phyloP scores from a whole-genome alignment of 1,140 invertebrate genomes.

The Sipha flava region DNA sequence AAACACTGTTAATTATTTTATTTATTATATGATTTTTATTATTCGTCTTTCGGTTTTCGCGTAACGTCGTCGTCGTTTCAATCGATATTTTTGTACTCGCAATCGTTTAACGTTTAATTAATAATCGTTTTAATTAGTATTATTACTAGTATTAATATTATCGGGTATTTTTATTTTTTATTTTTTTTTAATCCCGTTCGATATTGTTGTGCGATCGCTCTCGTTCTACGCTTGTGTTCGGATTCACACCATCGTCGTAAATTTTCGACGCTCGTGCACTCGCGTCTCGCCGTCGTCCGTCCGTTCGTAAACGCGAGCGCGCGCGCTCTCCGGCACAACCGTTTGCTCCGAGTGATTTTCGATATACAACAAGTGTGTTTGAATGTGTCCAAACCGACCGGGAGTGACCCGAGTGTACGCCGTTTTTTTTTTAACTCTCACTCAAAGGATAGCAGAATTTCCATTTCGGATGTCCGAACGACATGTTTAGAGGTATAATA shows the following conservation, averaged over 20 bases:
- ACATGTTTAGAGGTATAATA: slow-evolving; percentile 23
- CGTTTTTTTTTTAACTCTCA: neutral
- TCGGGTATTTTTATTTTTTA: no score
- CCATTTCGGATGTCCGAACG: slow-evolving; percentile 18
- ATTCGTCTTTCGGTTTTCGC: neutral
- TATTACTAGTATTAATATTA: no score
- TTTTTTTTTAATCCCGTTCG: no score
- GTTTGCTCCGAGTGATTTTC: neutral
- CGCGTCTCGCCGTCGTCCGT: neutral
- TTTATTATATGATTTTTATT: neutral
- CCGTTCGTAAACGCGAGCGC: neutral
- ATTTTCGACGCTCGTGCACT: neutral
- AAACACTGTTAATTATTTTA: no score
- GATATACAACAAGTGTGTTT: neutral
- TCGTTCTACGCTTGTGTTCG: no score
- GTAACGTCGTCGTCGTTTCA: neutral
- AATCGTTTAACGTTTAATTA: neutral
- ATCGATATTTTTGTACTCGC: no score
- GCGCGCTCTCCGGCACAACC: no score
- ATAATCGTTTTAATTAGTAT: no score
- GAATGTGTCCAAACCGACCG: neutral
- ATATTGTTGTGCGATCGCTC: no score
- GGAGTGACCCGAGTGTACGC: no score
- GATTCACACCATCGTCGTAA: no score
- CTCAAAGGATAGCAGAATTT: slow-evolving; percentile 17